Evolutionary conservation across 1,140 invertebrate genomes (phyloP).

Genomic region (Archegozetes longisetosus): DNA sequence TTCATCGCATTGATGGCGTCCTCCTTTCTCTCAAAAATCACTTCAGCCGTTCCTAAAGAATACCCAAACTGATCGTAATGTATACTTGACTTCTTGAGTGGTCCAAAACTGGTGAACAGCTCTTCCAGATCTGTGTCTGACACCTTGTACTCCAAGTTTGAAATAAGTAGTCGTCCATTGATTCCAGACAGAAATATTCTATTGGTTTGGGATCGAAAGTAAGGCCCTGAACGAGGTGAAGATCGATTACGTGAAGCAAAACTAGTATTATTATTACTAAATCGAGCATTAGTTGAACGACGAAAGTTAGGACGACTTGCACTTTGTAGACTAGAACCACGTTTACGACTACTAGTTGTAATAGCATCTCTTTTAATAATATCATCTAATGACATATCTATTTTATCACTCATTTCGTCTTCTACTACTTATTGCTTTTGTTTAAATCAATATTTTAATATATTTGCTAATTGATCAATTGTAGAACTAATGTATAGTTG

Average conservation of each 20-base stretch:
- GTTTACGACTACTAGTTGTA: constrained; percentile 27
- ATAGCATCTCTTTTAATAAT: constrained; percentile 68
- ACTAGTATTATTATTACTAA: not conserved
- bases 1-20: constrained; percentile 93
- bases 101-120: constrained; percentile 90
- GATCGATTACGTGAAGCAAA: too few species aligned
- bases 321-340: constrained; percentile 26
- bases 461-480: too few species aligned
- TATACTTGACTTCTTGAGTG: constrained; percentile 76
- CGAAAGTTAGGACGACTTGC: not conserved
- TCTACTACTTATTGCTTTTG: not conserved
- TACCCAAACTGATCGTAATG: constrained; percentile 93
- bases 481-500: too few species aligned
- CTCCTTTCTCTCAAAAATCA: constrained; percentile 73
- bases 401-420: constrained; percentile 35
- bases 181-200: not conserved
- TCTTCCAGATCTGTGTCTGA: constrained; percentile 47
- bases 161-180: constrained; percentile 51
- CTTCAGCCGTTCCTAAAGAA: constrained; percentile 88
- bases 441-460: too few species aligned
- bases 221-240: not conserved
- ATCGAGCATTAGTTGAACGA: not conserved
- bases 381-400: constrained; percentile 89
- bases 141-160: constrained; percentile 90
- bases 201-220: not conserved